These are phyloP conservation scores for Pseudobourletiella spinata DNA, from an alignment of 1,140 invertebrate genomes.

Conservation along the genomic window DNA sequence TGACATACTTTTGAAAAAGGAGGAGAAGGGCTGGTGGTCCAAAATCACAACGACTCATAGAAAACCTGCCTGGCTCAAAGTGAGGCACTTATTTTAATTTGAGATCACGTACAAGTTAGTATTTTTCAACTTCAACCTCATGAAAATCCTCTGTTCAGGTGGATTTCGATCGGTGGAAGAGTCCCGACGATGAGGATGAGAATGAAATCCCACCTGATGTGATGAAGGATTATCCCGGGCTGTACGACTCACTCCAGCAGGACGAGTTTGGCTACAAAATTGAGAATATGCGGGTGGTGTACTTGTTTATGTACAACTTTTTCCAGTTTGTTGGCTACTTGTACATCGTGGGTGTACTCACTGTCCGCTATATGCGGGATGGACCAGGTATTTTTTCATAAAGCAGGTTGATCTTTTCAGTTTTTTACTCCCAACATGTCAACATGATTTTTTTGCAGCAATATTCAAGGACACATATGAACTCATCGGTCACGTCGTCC, in stretches of 20 bases:
- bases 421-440: too few relatives aligned
- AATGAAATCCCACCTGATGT: slow-evolving; percentile 53
- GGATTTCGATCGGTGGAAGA: slow-evolving; percentile 77
- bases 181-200: slow-evolving; percentile 56
- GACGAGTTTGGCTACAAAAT: slow-evolving; percentile 68
- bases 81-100: slow-evolving; percentile 36
- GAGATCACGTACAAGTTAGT: too few relatives aligned
- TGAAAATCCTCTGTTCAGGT: slow-evolving; percentile 44
- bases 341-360: slow-evolving; percentile 66
- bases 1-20: slow-evolving; percentile 64
- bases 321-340: slow-evolving; percentile 81
- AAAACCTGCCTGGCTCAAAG: slow-evolving; percentile 83
- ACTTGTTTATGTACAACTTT: slow-evolving; percentile 81
- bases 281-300: slow-evolving; percentile 74
- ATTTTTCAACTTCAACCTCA: slow-evolving; percentile 12
- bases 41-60: slow-evolving; percentile 62
- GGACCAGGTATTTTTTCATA: slow-evolving; percentile 51
- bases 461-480: slow-evolving; percentile 65
- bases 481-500: slow-evolving; percentile 65
- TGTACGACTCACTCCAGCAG: slow-evolving; percentile 64
- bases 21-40: slow-evolving; percentile 65
- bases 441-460: too few relatives aligned
- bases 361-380: slow-evolving; percentile 61
- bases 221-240: slow-evolving; percentile 58
- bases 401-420: too few relatives aligned